Base-by-base conservation (phyloP, 2,113 vertebrate genomes). In the Leucosticte australis region DNA sequence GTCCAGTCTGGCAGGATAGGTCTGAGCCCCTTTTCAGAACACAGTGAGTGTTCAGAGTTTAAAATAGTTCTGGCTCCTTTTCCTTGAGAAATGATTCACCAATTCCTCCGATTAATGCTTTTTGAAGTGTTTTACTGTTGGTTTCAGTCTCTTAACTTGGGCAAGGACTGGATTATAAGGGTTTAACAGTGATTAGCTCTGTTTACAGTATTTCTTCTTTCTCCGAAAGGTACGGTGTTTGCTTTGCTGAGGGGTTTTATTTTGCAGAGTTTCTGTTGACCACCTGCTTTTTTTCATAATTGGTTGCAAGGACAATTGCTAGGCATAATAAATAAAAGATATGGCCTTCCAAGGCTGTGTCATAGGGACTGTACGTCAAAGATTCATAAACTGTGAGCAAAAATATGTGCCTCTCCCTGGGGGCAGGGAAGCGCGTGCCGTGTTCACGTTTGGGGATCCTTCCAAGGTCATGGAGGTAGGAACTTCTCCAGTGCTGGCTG, bases 151-250 rank as follows among this genome's bases (percentile, higher is more conserved):
- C 97, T 97, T 95, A 95, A 52, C 83, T 83, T 87, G 68, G 87
- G 83, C 93, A 80, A 90, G 93, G 87, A 87, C 68, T 89, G 92
- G 92, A 89, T 97, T 97, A 78, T 91, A 92, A 86, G 93, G 84
- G 94, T 94, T 97, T 97, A 92, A 90, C 89, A 92, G 77, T 49
- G 94, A 96, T 97, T 96, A 96, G 63, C 60, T 98, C 96, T 98
- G 98, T 98, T 98, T 98, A 96, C 85, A 87, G 77, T 87, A 60
- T 63, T 89, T 70, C 96, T 97, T 83, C 93, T 93, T 89, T 26
- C 85, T 95, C 93, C 3, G 53, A 63, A 15, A 63, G 93, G 49
- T 71, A 71, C 4, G 13, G 28, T 86, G 92, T 95, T 95, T 97
- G 82, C 83, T 94, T 94, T 93, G 82, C 67, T 33, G 30, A 64